Evolutionary conservation across 2,888 invertebrate species (phyloP), one percentile per base, ranked within the genome.

Genomic region (Empis stercorea): DNA sequence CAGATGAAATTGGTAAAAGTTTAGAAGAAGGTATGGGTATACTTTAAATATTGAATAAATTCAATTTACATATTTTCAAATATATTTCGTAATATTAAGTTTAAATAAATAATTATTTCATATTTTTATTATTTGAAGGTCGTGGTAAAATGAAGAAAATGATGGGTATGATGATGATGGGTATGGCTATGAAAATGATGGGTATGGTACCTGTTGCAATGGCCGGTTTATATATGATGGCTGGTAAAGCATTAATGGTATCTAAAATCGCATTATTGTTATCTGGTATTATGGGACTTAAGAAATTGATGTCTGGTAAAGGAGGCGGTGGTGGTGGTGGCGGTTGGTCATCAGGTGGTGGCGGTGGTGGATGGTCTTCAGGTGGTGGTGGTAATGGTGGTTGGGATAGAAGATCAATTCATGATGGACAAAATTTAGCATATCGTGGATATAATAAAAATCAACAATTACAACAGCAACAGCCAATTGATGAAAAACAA

Each of bases 111-210:
- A 44, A 30, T 32, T 41, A 49, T 47, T 2, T 46, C 48, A 49
- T 13, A 45, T 50, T 50, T 48, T 48, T 50, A 56, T 45, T 47
- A 10, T 49, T 37, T 49, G 34, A 32, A 83, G 83, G 85, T 57
- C 79, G 86, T 53, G 85, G 85, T 3, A 85, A 87, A 68, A 86
- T 86, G 84, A 87, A 87, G 75, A 86, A 87, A 59, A 87, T 87
- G 85, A 86, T 88, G 86, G 79, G 83, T 32, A 86, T 85, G 78
- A 85, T 89, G 85, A 85, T 87, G 81, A 87, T 87, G 84, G 87
- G 86, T 7, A 78, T 82, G 54, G 82, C 81, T 5, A 87, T 86
- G 77, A 88, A 88, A 68, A 79, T 87, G 79, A 81, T 83, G 16
- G 84, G 85, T 3, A 71, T 88, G 74, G 75, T 87, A 23, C 88